A percentile compares a stretch with the other conserved stretches of the same genome.
Evolutionary conservation across 2,113 vertebrate genomes (phyloP).

Genomic region (Sturnus vulgaris): DNA sequence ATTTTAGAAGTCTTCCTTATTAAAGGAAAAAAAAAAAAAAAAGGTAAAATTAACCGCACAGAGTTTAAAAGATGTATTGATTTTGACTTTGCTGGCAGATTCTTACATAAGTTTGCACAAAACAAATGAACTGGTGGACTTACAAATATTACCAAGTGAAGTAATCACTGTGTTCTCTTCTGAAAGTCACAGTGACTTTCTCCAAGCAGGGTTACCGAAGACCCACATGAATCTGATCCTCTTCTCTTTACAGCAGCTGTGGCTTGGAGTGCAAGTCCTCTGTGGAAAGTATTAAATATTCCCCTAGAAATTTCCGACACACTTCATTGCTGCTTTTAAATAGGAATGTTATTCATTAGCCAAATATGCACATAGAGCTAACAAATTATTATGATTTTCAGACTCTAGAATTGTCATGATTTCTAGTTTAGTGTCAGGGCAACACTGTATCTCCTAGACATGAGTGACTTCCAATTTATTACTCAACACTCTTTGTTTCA

Average conservation of each 20-base stretch:
- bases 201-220: not conserved
- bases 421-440: not conserved
- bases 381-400: not conserved
- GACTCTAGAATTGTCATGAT: not conserved
- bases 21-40: not conserved
- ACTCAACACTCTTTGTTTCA: not conserved
- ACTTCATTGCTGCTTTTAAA: not conserved
- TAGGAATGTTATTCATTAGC: not conserved
- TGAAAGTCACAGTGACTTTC: not conserved
- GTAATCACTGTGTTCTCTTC: not conserved
- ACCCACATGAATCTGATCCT: not conserved
- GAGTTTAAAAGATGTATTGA: not conserved
- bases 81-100: not conserved
- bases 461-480: not conserved
- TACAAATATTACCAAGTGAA: not conserved
- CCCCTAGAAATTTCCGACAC: not conserved
- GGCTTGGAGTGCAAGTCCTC: not conserved
- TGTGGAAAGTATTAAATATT: not conserved
- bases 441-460: not conserved
- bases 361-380: not conserved
- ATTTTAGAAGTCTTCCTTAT: not conserved
- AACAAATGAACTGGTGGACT: not conserved
- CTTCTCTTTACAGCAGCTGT: not conserved
- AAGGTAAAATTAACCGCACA: not conserved
- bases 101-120: not conserved